Percentiles rank a stretch among this genome's conserved stretches.
Evolutionary conservation across 2,797 vertebrate species (phyloP).

Genomic region (Crocodylus rhombifer): DNA sequence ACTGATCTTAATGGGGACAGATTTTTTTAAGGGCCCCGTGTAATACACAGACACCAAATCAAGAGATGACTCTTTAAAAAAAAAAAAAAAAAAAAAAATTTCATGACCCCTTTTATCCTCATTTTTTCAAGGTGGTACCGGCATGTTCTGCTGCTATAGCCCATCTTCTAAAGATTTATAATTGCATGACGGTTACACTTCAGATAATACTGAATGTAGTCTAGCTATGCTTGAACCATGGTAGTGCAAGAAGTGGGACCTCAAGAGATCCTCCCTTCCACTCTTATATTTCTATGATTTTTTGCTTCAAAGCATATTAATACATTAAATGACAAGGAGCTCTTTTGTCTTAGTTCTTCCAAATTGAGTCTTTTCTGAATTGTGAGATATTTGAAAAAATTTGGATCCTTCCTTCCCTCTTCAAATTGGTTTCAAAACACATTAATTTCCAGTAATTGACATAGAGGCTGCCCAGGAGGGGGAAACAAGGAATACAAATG

Average conservation of each 20-base stretch:
- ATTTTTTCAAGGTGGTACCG: background rate
- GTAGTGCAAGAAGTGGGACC: background rate
- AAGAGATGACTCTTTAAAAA: background rate
- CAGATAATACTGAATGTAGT: background rate
- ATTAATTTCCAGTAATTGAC: constrained; percentile 66
- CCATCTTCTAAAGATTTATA: background rate
- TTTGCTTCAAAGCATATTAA: background rate
- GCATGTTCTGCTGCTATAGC: background rate
- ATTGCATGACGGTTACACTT: background rate
- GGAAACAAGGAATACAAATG: constrained; percentile 15
- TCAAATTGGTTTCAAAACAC: constrained; percentile 30
- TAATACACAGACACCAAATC: no score
- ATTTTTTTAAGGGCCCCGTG: no score
- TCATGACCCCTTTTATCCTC: rapidly evolving
- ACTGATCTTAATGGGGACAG: background rate
- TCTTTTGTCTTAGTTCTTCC: background rate
- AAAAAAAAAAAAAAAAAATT: background rate
- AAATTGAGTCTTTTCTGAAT: constrained; percentile 29
- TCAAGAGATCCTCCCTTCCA: background rate
- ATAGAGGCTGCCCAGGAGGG: constrained; percentile 31
- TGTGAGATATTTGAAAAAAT: background rate
- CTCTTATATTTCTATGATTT: background rate
- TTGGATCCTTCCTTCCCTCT: background rate
- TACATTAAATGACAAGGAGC: background rate
- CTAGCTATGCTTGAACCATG: background rate